These are phyloP conservation scores for Hyles euphorbiae DNA, from an alignment of 1,140 invertebrate species.

Conservation along the genomic window DNA sequence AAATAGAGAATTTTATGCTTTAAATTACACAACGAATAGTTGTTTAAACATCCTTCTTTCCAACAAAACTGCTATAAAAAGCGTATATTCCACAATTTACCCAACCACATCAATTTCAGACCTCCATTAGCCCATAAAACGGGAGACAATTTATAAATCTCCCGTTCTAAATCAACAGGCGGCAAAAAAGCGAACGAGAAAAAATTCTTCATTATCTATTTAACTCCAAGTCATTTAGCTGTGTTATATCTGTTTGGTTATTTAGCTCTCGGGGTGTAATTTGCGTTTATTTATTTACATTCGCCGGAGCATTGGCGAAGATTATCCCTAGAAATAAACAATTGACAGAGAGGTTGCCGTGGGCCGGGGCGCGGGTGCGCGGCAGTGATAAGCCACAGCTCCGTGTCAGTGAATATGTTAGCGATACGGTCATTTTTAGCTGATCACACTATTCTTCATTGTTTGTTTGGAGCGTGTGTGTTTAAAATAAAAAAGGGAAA, in stretches of 20 bases:
- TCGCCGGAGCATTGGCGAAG: conserved; percentile 46
- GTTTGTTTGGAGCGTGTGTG: background rate
- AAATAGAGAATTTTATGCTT: no score
- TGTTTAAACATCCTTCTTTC: no score
- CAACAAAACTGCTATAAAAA: no score
- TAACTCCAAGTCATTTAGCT: background rate
- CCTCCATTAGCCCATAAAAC: no score
- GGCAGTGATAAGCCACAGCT: conserved; percentile 37
- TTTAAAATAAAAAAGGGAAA: no score
- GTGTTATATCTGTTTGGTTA: conserved; percentile 6
- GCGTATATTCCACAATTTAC: no score
- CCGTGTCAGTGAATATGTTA: conserved; percentile 63
- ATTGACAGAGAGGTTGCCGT: conserved; percentile 30
- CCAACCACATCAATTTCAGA: no score
- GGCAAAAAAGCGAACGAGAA: background rate
- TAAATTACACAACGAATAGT: no score
- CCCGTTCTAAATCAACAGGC: no score
- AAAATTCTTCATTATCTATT: background rate
- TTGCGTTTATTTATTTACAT: conserved; percentile 33
- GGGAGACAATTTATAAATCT: no score
- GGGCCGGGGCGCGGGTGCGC: conserved; percentile 22
- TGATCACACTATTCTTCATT: conserved; percentile 25
- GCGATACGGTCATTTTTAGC: conserved; percentile 45
- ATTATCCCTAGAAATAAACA: conserved; percentile 63
- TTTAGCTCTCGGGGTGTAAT: conserved; percentile 4